Evolutionary conservation across 2,797 vertebrate species (phyloP).

Genomic region (Falco biarmicus): DNA sequence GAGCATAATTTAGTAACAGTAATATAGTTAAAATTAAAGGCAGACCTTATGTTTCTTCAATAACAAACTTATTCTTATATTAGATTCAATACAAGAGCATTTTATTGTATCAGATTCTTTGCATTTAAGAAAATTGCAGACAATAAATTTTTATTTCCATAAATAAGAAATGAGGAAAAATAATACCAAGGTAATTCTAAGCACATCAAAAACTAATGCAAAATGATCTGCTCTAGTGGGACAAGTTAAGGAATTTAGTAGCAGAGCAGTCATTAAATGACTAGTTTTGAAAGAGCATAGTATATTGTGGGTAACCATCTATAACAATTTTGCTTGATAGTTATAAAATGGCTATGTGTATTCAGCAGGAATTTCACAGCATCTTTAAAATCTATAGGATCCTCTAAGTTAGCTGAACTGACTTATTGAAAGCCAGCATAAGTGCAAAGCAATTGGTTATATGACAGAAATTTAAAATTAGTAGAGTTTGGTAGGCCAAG

Average conservation of each 20-base stretch:
- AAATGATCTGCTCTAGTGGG: neutral
- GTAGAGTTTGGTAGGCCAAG: neutral
- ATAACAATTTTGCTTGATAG: neutral
- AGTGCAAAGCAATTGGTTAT: neutral
- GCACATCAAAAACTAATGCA: neutral
- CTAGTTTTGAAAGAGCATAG: neutral
- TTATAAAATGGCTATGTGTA: neutral
- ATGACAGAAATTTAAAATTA: slow-evolving; percentile 27
- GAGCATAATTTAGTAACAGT: neutral
- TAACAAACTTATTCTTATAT: neutral
- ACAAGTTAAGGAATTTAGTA: neutral
- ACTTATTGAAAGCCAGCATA: neutral
- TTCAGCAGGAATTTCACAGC: neutral
- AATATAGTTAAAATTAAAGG: neutral
- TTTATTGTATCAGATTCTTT: neutral
- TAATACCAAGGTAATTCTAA: neutral
- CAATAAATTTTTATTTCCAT: neutral
- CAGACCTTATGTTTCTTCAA: neutral
- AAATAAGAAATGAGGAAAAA: neutral
- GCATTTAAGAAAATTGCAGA: neutral
- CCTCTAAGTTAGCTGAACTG: neutral
- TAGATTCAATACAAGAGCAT: neutral
- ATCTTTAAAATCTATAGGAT: slow-evolving; percentile 13
- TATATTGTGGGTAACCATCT: slow-evolving; percentile 31
- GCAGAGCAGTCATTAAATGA: slow-evolving; percentile 8